phyloP scores from a whole-genome alignment of 2,113 vertebrate genomes.

The Psammodynastes pulverulentus region DNA sequence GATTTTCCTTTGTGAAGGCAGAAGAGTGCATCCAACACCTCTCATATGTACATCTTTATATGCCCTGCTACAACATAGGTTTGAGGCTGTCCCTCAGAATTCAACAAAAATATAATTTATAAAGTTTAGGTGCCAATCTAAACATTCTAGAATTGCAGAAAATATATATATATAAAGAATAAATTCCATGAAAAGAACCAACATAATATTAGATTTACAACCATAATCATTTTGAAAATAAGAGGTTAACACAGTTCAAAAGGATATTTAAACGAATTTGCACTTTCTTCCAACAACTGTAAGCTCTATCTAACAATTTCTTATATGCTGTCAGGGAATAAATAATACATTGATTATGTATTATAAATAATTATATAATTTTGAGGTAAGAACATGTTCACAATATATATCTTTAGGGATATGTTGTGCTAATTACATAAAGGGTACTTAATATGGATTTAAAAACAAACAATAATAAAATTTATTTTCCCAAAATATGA shows the following conservation, averaged over 20 bases:
- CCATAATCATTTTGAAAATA: background rate
- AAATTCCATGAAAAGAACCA: background rate
- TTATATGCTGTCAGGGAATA: background rate
- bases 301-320: background rate
- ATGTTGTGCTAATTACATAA: background rate
- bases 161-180: background rate
- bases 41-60: background rate
- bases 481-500: background rate
- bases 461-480: background rate
- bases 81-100: background rate
- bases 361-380: background rate
- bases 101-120: background rate
- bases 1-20: background rate
- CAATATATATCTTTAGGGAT: background rate
- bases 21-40: background rate
- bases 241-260: background rate
- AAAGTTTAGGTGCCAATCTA: background rate
- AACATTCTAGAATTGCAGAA: background rate
- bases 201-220: background rate
- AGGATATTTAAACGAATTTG: background rate
- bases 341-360: background rate
- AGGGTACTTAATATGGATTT: background rate
- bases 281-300: background rate
- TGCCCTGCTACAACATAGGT: background rate
- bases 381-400: background rate